Conservation (phyloP, 2,888 invertebrate species). For the Drosophila setosimentum region DNA sequence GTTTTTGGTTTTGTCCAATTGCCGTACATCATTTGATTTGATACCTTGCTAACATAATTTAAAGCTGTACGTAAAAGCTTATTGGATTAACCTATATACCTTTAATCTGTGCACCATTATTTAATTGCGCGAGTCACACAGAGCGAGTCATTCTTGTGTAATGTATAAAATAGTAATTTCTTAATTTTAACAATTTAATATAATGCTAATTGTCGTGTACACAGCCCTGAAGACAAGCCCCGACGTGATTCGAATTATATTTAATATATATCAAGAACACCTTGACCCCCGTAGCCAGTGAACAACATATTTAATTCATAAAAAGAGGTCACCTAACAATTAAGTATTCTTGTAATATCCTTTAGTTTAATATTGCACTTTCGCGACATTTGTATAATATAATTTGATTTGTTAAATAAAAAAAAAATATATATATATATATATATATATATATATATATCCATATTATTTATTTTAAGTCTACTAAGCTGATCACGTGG, state of each 20-base stretch:
- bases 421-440: background rate
- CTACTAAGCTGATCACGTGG: conserved; percentile 54
- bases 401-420: background rate
- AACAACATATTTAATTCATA: background rate
- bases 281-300: background rate
- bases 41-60: background rate
- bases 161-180: background rate
- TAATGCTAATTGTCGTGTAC: background rate
- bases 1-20: conserved; percentile 8
- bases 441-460: background rate
- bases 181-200: background rate
- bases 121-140: background rate
- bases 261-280: background rate
- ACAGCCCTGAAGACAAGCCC: background rate
- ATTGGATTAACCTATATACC: background rate
- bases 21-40: conserved; percentile 28
- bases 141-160: background rate
- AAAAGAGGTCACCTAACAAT: background rate
- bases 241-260: background rate
- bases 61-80: conserved; percentile 9
- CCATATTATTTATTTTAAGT: background rate
- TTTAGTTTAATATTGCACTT: background rate
- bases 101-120: background rate
- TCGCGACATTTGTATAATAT: background rate
- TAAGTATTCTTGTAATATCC: background rate